Percentiles rank a stretch among this genome's conserved stretches.
Conservation (phyloP, 2,888 invertebrate species). For the Tuberolachnus salignus region DNA sequence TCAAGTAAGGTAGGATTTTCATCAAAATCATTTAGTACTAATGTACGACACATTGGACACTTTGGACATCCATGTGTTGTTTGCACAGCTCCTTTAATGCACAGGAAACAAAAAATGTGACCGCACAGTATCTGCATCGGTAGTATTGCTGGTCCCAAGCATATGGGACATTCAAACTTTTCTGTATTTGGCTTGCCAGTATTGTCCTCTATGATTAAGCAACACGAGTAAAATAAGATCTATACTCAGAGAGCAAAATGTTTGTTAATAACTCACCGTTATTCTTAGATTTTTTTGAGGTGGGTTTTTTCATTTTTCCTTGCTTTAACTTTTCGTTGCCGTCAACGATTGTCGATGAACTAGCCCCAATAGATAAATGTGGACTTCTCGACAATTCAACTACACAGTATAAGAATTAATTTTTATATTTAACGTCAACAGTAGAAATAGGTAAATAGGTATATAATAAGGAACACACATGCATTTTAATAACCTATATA, state of each 20-base stretch:
- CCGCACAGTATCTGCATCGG: constrained; percentile 92
- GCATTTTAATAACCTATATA: too few relatives aligned
- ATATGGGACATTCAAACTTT: constrained; percentile 79
- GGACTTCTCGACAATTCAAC: neutral
- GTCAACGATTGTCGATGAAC: neutral
- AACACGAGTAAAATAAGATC: neutral
- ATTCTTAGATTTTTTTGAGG: constrained; percentile 7
- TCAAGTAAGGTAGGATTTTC: constrained; percentile 82
- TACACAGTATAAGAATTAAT: neutral
- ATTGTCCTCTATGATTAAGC: neutral
- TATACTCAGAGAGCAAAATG: neutral
- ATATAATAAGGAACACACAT: too few relatives aligned
- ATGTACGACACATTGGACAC: constrained; percentile 89
- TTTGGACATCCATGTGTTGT: constrained; percentile 80
- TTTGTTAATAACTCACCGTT: neutral
- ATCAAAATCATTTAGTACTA: constrained; percentile 84
- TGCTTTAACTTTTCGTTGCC: neutral
- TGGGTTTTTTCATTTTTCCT: too few relatives aligned
- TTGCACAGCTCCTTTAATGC: constrained; percentile 89
- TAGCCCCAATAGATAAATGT: neutral
- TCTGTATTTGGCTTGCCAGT: neutral
- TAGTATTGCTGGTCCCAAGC: constrained; percentile 86
- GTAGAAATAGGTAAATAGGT: too few relatives aligned
- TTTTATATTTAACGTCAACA: neutral
- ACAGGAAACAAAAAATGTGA: constrained; percentile 95